Evolutionary conservation across 2,113 vertebrate genomes (phyloP).

Genomic region (Anoura caudifer): DNA sequence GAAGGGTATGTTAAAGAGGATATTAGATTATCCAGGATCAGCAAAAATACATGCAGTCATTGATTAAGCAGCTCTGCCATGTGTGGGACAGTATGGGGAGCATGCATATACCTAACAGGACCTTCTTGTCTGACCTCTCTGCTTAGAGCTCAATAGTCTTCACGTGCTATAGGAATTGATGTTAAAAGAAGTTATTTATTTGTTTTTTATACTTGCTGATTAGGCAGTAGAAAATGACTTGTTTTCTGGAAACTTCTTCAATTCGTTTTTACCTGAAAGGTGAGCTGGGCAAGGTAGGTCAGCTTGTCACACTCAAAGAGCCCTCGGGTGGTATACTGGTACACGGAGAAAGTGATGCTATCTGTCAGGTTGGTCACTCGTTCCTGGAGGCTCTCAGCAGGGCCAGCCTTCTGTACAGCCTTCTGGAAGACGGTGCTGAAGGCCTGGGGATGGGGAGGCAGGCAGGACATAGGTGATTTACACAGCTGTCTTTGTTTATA

Average conservation of each 20-base stretch:
- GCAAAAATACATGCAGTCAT: background rate
- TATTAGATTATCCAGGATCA: background rate
- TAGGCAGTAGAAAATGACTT: background rate
- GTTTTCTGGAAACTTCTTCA: background rate
- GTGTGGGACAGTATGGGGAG: no score
- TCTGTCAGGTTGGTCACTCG: constrained; percentile 89
- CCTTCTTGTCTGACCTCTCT: background rate
- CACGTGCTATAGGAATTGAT: background rate
- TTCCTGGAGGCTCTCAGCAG: constrained; percentile 82
- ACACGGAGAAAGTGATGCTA: constrained; percentile 92
- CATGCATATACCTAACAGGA: accelerated
- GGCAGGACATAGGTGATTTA: background rate
- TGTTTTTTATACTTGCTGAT: background rate
- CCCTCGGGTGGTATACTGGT: constrained; percentile 92
- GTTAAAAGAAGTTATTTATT: background rate
- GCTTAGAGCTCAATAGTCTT: background rate
- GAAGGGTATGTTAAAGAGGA: background rate
- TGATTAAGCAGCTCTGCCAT: background rate
- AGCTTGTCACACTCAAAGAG: constrained; percentile 96
- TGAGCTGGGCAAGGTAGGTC: constrained; percentile 91
- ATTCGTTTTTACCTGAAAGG: constrained; percentile 90
- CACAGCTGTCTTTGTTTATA: background rate
- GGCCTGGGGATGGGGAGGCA: constrained; percentile 79
- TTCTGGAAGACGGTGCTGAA: constrained; percentile 94
- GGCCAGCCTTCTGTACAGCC: constrained; percentile 87